Conservation (phyloP, 2,888 invertebrate species). For the Lasioglossum malachurum region DNA sequence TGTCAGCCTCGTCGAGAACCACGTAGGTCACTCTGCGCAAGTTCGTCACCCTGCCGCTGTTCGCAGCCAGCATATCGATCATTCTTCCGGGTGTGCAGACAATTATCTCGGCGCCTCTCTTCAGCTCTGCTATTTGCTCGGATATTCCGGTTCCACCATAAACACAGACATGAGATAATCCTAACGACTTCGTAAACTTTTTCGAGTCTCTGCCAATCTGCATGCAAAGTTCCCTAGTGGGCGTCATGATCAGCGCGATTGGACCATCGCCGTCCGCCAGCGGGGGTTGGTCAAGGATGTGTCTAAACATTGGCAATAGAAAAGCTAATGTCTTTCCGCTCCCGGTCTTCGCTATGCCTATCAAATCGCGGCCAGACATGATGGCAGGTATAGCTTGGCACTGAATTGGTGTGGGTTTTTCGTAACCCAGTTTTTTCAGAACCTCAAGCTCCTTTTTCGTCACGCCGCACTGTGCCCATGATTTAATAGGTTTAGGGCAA, state of each 20-base stretch:
- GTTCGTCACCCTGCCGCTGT: conserved; percentile 99
- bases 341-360: conserved; percentile 99
- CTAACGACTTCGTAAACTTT: conserved; percentile 95
- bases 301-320: conserved; percentile 98
- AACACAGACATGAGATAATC: conserved; percentile 96
- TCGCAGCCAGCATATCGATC: conserved; percentile 99
- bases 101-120: conserved; percentile 98
- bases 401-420: conserved; percentile 99
- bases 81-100: conserved; percentile 99
- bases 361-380: conserved; percentile 98
- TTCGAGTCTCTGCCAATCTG: conserved; percentile 98
- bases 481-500: conserved; percentile 97
- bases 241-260: conserved; percentile 98
- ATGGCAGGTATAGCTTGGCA: conserved; percentile 98
- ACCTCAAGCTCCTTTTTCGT: conserved; percentile 97
- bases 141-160: conserved; percentile 99
- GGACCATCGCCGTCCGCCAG: conserved; percentile 99
- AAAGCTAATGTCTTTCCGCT: conserved; percentile 99
- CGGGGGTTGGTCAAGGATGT: conserved; percentile 96
- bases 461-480: conserved; percentile 99
- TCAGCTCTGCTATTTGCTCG: conserved; percentile 98
- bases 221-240: conserved; percentile 99
- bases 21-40: conserved; percentile 98
- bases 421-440: conserved; percentile 95
- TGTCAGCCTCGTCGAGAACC: conserved; percentile 99